A percentile compares a stretch with the other conserved stretches of the same genome.
These are phyloP conservation scores for Cephus sareptanus DNA, from an alignment of 2,888 invertebrate genomes.

Conservation along the genomic window DNA sequence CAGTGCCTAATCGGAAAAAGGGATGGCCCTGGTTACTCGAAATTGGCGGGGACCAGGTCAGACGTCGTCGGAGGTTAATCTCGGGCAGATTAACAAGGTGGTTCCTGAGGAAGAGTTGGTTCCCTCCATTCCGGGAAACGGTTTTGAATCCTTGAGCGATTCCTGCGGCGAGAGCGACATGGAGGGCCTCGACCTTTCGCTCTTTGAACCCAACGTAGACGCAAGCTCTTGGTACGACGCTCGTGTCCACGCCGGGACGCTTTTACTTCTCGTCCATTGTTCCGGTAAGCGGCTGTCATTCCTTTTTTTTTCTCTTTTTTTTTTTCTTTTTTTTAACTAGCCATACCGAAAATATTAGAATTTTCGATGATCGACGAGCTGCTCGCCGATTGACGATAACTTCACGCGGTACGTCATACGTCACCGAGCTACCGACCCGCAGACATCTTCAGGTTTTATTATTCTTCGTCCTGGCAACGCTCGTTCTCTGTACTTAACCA, in stretches of 20 bases:
- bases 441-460: background rate
- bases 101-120: conserved; percentile 31
- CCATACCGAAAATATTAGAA: background rate
- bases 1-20: background rate
- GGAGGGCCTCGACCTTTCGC: conserved; percentile 75
- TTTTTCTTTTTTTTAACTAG: background rate
- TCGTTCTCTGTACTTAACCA: background rate
- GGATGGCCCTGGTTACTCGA: conserved; percentile 45
- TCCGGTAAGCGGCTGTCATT: conserved; percentile 54
- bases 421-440: background rate
- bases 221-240: conserved; percentile 59
- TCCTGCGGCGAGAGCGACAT: conserved; percentile 74
- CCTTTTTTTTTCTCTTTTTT: background rate
- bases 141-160: conserved; percentile 73
- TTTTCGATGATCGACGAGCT: background rate
- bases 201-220: conserved; percentile 73
- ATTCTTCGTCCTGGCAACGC: background rate
- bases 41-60: conserved; percentile 32
- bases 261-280: conserved; percentile 57
- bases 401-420: background rate
- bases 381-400: background rate
- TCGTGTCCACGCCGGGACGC: conserved; percentile 60
- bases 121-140: conserved; percentile 52
- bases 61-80: conserved; percentile 19
- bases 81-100: conserved; percentile 32